A percentile compares a stretch with the other conserved stretches of the same genome.
Evolutionary conservation across 2,113 vertebrate genomes (phyloP).

Genomic region (Oncorhynchus clarkii): DNA sequence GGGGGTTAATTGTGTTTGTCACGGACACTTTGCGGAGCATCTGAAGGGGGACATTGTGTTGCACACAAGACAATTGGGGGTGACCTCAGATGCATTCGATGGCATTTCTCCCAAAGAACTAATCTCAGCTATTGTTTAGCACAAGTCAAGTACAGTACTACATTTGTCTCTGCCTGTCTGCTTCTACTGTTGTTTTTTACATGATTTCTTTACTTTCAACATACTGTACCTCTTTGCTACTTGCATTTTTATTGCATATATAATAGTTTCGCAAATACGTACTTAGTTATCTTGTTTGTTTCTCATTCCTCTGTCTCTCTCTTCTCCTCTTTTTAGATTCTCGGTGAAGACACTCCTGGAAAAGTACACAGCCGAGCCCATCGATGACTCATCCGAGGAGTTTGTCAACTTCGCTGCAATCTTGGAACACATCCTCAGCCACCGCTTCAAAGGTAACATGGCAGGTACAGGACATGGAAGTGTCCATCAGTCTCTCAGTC

Average conservation of each 20-base stretch:
- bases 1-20: conserved; percentile 74
- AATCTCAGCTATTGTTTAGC: conserved; percentile 50
- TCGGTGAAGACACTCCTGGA: conserved; percentile 95
- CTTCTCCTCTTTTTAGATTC: conserved; percentile 77
- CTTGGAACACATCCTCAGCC: conserved; percentile 96
- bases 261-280: background rate
- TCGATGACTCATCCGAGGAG: conserved; percentile 94
- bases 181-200: conserved; percentile 20
- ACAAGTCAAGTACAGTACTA: conserved; percentile 61
- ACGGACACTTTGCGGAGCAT: conserved; percentile 60
- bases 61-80: conserved; percentile 76
- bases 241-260: conserved; percentile 1
- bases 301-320: background rate
- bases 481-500: background rate
- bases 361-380: conserved; percentile 93
- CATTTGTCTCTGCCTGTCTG: conserved; percentile 46
- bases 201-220: conserved; percentile 23
- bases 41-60: conserved; percentile 75
- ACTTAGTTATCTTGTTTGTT: background rate
- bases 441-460: conserved; percentile 89
- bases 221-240: background rate
- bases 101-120: conserved; percentile 60
- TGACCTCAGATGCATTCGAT: conserved; percentile 76
- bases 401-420: conserved; percentile 97
- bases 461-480: conserved; percentile 33